Evolutionary conservation across 1,140 invertebrate species (phyloP), one percentile per base, ranked within the genome.

Genomic region (Drosophila hydei): DNA sequence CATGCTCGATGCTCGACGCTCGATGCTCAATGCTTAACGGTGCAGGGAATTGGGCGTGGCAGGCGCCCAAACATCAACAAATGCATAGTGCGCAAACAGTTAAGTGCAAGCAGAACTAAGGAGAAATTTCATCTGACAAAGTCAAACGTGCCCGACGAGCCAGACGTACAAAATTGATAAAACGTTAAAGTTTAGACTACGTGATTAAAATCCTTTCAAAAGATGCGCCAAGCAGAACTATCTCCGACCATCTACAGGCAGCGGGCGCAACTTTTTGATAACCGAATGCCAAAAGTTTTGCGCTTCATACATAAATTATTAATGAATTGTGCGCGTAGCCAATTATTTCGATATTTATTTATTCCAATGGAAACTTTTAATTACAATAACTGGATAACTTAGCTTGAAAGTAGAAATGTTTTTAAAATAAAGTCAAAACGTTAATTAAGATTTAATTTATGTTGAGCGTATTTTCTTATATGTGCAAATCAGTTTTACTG

Each of bases 51-150:
- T 52, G 23, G 67, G 65, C 38, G 59, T 70, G 52, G 60, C 54
- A 30, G 4, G 42, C 14, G n/a, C 27, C 4, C 38, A 25, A 71
- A 71, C 48, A 47, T 61, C 27, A 30, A 30, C 40, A 62, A 74
- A 64, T 56, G 52, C 51, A 62, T 68, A 75, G 43, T 8, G 27
- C 27, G 48, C 59, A 65, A 72, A 51, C 40, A 59, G 59, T 68
- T 59, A 63, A 64, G 54, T 50, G 55, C 48, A 65, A 62, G 63
- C 48, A 63, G 47, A 54, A 23, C 9, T 6, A 38, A 14, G 36
- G 12, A 40, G 54, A 73, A 61, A 70, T 73, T 69, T 76, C 51
- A 76, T 73, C 68, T 76, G 58, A 68, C 69, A 67, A 18, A 19
- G 36, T n/a, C 47, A 61, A 47, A 23, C 38, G 16, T 42, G 33